Conservation (phyloP, 2,797 vertebrate genomes). For the Peromyscus aztecus region DNA sequence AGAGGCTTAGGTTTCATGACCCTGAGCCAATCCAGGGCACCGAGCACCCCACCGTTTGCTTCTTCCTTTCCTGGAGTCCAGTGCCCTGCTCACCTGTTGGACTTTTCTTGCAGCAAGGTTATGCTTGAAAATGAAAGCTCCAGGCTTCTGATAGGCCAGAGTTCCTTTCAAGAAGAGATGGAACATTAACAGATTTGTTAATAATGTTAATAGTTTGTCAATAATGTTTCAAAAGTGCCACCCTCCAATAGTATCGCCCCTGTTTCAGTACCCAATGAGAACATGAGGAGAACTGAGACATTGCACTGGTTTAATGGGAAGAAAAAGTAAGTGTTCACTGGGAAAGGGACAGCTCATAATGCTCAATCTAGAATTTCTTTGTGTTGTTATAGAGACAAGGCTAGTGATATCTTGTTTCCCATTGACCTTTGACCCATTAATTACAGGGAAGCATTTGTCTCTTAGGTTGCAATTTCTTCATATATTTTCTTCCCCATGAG, state of each 20-base stretch:
- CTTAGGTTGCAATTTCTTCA: background rate
- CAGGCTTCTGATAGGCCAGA: background rate
- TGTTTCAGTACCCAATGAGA: background rate
- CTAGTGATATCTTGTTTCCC: constrained; percentile 23
- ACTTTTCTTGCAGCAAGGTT: background rate
- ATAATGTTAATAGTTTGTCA: background rate
- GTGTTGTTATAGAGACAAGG: background rate
- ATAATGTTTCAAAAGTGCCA: background rate
- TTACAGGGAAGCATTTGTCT: background rate
- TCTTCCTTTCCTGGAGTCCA: background rate
- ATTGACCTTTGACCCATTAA: background rate
- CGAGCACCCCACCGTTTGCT: background rate
- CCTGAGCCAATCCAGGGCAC: too few relatives aligned
- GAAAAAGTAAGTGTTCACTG: background rate
- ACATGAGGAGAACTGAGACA: constrained; percentile 83
- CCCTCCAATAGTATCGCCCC: background rate
- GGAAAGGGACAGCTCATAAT: background rate
- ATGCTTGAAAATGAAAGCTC: background rate
- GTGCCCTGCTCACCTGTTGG: background rate
- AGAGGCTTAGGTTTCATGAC: background rate
- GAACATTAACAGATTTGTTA: background rate
- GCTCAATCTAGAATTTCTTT: background rate
- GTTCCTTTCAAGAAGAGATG: background rate
- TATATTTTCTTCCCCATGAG: background rate
- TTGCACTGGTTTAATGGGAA: background rate